Percentiles rank a stretch among this genome's conserved stretches.
phyloP scores from a whole-genome alignment of 2,797 vertebrate species.

The Mallotus villosus region DNA sequence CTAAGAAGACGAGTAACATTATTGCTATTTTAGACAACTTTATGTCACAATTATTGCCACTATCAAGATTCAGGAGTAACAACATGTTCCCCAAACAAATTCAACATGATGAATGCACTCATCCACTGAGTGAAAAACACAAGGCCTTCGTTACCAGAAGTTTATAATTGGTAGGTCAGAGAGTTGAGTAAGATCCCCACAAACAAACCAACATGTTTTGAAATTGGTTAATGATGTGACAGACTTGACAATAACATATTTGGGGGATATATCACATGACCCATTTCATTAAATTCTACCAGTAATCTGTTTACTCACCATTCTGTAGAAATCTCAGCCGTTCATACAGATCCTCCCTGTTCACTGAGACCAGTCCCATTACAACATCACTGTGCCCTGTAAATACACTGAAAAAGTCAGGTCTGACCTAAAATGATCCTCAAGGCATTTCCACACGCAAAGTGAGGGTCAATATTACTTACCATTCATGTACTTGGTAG shows the following conservation, averaged over 20 bases:
- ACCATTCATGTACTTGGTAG: conserved; percentile 97
- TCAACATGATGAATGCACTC: conserved; percentile 12
- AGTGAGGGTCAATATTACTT: conserved; percentile 24
- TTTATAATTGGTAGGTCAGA: conserved; percentile 14
- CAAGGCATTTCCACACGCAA: too few species aligned
- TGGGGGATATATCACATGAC: not conserved
- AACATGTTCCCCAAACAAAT: conserved; percentile 18
- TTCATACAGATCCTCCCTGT: conserved; percentile 74
- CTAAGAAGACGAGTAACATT: conserved; percentile 61
- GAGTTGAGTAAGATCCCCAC: conserved; percentile 3
- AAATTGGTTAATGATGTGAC: not conserved
- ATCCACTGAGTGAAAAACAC: conserved; percentile 1
- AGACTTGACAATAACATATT: not conserved
- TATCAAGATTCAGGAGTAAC: not conserved
- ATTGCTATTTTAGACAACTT: not conserved
- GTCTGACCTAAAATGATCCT: not conserved
- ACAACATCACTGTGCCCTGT: conserved; percentile 93
- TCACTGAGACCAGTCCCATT: conserved; percentile 89
- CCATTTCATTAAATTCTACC: not conserved
- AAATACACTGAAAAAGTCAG: conserved; percentile 18
- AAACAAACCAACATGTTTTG: not conserved
- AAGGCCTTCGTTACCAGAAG: conserved; percentile 20
- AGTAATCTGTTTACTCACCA: conserved; percentile 68
- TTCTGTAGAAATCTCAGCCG: conserved; percentile 88
- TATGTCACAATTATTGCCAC: not conserved